phyloP scores from a whole-genome alignment of 2,797 vertebrate species.

The Discoglossus pictus region DNA sequence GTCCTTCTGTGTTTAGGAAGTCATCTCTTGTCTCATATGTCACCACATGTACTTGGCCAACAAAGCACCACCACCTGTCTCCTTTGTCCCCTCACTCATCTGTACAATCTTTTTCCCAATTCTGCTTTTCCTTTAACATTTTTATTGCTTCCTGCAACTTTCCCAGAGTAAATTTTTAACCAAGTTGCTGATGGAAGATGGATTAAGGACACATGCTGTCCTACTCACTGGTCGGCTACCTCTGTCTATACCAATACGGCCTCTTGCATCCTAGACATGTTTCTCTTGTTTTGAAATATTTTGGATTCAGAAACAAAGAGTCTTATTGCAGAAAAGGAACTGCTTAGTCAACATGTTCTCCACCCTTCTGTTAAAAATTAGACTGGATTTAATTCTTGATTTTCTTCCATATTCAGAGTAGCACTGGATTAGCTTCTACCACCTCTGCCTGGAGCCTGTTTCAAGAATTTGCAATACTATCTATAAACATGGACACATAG shows the following conservation, averaged over 20 bases:
- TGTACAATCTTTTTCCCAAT: conserved; percentile 35
- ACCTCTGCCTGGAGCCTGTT: too few relatives aligned
- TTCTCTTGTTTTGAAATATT: too few relatives aligned
- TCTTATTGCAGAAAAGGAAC: too few relatives aligned
- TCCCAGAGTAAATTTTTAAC: conserved; percentile 42
- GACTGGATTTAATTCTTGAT: too few relatives aligned
- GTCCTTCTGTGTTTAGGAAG: conserved; percentile 49
- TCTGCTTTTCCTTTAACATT: conserved; percentile 41
- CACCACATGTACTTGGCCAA: conserved; percentile 18
- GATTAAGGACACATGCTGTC: conserved; percentile 22
- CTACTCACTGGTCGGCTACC: background rate
- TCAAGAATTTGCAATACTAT: too few relatives aligned
- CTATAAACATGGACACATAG: too few relatives aligned
- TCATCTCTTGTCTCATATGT: conserved; percentile 39
- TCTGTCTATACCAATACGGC: background rate
- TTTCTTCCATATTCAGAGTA: too few relatives aligned
- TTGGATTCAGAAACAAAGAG: too few relatives aligned
- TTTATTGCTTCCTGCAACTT: conserved; percentile 43
- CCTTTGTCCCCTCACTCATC: conserved; percentile 32
- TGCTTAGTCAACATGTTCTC: too few relatives aligned
- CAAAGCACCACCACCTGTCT: conserved; percentile 42
- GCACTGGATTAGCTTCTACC: too few relatives aligned
- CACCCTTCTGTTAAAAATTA: too few relatives aligned
- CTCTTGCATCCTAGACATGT: too few relatives aligned
- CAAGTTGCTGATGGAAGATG: conserved; percentile 16